Conservation (phyloP, 2,113 vertebrate species). For the Myotis lucifugus region DNA sequence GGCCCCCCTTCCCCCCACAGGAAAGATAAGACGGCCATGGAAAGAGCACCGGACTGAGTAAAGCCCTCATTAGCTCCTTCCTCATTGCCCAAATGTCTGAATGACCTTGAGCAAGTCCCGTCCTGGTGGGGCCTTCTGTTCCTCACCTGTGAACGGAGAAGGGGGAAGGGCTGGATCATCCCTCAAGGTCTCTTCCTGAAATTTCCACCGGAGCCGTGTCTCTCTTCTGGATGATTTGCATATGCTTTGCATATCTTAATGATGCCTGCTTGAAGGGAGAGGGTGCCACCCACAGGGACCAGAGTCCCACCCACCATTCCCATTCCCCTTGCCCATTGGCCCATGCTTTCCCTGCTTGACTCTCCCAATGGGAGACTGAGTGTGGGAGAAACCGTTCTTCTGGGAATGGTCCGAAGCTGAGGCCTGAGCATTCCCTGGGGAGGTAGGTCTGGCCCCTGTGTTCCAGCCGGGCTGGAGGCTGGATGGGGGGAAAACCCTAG, state of each 20-base stretch:
- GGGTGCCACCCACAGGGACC: conserved; percentile 39
- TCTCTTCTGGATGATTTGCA: conserved; percentile 73
- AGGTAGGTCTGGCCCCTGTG: not conserved
- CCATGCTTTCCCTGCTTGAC: not conserved
- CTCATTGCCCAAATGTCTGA: not conserved
- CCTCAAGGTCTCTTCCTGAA: conserved; percentile 69
- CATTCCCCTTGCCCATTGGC: conserved; percentile 55
- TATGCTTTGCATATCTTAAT: conserved; percentile 76
- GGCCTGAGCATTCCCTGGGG: not conserved
- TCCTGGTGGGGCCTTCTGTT: not conserved
- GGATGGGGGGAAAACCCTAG: not conserved
- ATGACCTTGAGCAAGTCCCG: conserved; percentile 71
- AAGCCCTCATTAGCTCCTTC: not conserved
- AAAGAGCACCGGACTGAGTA: not conserved
- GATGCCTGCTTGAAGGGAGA: conserved; percentile 36
- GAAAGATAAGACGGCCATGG: not conserved
- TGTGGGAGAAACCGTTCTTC: no score
- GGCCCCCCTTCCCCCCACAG: not conserved
- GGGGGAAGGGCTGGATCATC: conserved; percentile 55
- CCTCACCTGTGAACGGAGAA: conserved; percentile 70
- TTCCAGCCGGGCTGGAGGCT: not conserved
- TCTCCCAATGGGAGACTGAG: not conserved
- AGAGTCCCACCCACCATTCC: conserved; percentile 52
- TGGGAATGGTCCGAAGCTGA: not conserved
- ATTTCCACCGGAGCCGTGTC: conserved; percentile 59